Evolutionary conservation across 2,797 vertebrate species (phyloP).

Genomic region (Lepidocolaptes lacrymiger): DNA sequence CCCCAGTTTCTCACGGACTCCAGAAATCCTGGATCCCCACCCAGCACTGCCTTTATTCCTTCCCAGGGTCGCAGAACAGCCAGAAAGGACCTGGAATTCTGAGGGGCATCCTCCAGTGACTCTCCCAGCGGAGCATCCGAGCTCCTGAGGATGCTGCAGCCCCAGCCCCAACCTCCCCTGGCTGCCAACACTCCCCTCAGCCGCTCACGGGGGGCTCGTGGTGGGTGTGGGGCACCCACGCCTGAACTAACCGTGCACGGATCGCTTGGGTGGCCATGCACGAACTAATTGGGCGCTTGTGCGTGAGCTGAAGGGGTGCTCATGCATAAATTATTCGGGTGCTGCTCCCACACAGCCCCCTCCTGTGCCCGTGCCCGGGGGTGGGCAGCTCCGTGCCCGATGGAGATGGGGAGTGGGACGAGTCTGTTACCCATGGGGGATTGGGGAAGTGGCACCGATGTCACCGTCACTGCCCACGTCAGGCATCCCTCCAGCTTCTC

Average conservation of each 20-base stretch:
- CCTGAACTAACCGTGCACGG: rapidly evolving
- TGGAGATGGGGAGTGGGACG: rapidly evolving
- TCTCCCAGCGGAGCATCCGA: not conserved
- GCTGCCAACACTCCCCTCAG: not conserved
- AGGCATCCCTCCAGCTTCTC: not conserved
- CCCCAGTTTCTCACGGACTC: rapidly evolving
- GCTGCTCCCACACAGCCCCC: rapidly evolving
- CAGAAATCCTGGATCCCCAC: not conserved
- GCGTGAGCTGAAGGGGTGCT: not conserved
- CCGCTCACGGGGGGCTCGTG: rapidly evolving
- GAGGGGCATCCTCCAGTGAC: rapidly evolving
- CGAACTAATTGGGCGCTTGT: not conserved
- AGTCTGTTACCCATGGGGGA: rapidly evolving
- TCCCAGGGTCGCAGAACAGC: rapidly evolving
- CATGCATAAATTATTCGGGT: not conserved
- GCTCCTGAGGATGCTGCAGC: not conserved
- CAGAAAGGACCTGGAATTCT: not conserved
- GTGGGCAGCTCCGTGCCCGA: rapidly evolving
- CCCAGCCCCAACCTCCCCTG: too few species aligned
- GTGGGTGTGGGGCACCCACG: not conserved
- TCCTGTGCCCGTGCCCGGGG: not conserved
- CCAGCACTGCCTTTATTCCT: not conserved
- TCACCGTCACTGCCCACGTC: rapidly evolving
- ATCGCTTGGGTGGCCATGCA: not conserved
- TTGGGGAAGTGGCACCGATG: rapidly evolving